Conservation (phyloP, 2,888 invertebrate genomes). For the Idaea dimidiata region DNA sequence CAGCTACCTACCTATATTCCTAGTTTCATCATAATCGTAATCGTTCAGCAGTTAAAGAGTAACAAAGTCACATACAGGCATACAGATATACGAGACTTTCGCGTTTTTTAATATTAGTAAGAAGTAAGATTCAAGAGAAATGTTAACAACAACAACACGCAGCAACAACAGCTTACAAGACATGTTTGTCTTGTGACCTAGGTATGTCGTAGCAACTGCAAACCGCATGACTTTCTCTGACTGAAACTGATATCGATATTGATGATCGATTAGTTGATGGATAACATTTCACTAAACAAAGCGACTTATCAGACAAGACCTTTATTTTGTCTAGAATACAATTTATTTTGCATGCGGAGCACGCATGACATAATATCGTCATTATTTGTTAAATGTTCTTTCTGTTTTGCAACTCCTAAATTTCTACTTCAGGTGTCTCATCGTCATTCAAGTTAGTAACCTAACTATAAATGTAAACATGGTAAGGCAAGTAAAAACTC, state of each 20-base stretch:
- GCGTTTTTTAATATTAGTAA: too few relatives aligned
- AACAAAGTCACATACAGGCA: too few relatives aligned
- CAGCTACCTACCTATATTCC: too few relatives aligned
- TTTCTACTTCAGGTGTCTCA: too few relatives aligned
- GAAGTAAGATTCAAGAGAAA: too few relatives aligned
- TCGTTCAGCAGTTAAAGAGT: too few relatives aligned
- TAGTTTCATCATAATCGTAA: too few relatives aligned
- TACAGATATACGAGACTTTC: too few relatives aligned
- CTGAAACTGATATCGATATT: neutral
- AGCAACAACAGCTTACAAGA: too few relatives aligned
- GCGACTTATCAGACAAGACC: neutral
- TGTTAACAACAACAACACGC: too few relatives aligned
- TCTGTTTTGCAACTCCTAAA: too few relatives aligned
- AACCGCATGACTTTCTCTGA: neutral
- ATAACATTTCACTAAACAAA: neutral
- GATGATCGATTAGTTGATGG: neutral
- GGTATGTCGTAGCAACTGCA: neutral
- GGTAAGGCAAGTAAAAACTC: neutral
- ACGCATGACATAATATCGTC: neutral
- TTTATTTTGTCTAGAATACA: neutral
- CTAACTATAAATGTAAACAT: neutral
- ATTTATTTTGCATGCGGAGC: neutral
- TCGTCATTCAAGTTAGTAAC: neutral
- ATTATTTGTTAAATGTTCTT: too few relatives aligned
- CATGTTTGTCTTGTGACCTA: neutral